Conservation (phyloP, 2,113 vertebrate genomes). For the Parus major region DNA sequence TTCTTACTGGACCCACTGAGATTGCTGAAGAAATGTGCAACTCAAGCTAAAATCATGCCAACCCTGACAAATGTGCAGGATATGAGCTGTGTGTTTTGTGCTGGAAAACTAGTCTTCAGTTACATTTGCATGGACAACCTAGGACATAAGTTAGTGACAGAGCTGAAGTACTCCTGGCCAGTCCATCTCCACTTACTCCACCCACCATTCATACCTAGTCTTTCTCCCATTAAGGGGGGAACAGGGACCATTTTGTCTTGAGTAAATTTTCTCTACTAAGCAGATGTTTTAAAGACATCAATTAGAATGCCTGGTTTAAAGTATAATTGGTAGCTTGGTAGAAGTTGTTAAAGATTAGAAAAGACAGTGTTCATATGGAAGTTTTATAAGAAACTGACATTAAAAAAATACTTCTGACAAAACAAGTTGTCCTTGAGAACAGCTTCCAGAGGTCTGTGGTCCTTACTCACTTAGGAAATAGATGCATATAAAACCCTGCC, state of each 20-base stretch:
- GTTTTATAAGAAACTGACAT: not conserved
- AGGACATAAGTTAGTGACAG: not conserved
- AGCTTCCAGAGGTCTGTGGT: not conserved
- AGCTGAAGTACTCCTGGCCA: not conserved
- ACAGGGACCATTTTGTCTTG: not conserved
- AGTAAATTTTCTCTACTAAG: not conserved
- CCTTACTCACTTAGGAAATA: not conserved
- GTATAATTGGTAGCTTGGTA: not conserved
- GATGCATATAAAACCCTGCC: not conserved
- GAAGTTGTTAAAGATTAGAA: not conserved
- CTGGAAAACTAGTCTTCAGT: not conserved
- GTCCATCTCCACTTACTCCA: not conserved
- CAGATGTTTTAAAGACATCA: not conserved
- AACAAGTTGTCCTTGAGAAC: not conserved
- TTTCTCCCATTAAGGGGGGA: not conserved
- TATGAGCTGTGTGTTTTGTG: not conserved
- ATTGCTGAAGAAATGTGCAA: not conserved
- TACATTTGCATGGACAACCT: not conserved
- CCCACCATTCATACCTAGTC: not conserved
- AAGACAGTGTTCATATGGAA: not conserved
- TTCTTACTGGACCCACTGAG: not conserved
- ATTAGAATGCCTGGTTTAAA: not conserved
- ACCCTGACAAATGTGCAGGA: not conserved
- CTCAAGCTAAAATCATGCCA: not conserved
- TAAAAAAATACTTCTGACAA: not conserved